Base-by-base conservation (phyloP, 2,888 invertebrate genomes). In the Acanthococcus lagerstroemiae region DNA sequence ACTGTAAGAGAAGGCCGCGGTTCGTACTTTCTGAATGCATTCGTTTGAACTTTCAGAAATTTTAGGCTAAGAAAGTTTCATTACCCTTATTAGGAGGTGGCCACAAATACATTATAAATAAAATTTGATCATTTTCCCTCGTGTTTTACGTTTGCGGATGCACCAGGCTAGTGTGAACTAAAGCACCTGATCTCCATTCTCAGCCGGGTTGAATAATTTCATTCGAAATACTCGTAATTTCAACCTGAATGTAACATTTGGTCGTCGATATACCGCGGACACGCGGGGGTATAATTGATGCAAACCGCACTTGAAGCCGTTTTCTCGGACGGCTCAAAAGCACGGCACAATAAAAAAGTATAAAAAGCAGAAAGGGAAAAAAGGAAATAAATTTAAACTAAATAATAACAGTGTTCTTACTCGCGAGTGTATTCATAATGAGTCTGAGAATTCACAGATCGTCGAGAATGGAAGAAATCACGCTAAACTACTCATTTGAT, bases 401-500 rank as follows among this genome's bases (percentile, higher is more conserved):
- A 58, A 58, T 58, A 58, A 58, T 58, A 58, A 58, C 58, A 58
- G 58, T 37, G 44, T 58, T 58, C 6, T 9, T 22, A n/a, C n/a
- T 9, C 15, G 30, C 24, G 22, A 26, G 44, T 44, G 30, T 21
- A 37, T 57, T 24, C 26, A 56, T 56, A 37, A 24, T 37, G 19
- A 58, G 58, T 46, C 58, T 58, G 58, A 46, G 58, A 58, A 58
- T 46, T 44, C 58, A 26, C 19, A 58, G 17, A 25, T 17, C n/a
- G 27, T 26, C 26, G 21, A 52, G 58, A 48, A 58, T 57, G 26
- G 58, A 58, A 22, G 45, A 37, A 58, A 58, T 58, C 63, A 63
- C 52, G 54, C 54, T 63, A 63, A 63, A 63, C 63, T 52, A 50
- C 52, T 54, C 63, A 63, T 63, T 63, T 63, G 63, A 63, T 63